Base-by-base conservation (phyloP, 2,888 invertebrate species). In the Agonopterix subpropinquella region DNA sequence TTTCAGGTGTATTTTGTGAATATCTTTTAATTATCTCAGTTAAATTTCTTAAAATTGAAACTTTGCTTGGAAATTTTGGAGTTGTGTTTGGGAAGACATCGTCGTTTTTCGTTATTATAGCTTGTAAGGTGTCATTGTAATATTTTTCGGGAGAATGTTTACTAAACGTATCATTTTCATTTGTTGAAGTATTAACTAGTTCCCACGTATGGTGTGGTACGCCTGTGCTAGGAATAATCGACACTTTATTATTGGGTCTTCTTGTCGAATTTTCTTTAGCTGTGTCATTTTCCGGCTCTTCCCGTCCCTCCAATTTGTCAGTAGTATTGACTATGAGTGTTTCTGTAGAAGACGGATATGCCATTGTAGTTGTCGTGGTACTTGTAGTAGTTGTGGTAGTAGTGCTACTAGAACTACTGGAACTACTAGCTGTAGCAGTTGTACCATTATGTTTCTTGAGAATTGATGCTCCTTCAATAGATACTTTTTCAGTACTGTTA, bases 21-120 rank as follows among this genome's bases (percentile, higher is more conserved):
- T 92, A 86, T 47, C 89, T 91, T 59, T 91, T 92, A 53, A 92
- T 92, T 44, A 92, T 90, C 37, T 91, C 83, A 0, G 93, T 92
- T 50, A 92, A 88, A 67, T 93, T 92, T 62, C 89, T 89, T 55
- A 91, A 77, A 58, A 86, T 71, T 52, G 83, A 80, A 51, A 89
- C 81, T 67, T 82, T 87, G 50, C 72, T 79, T 4, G 75, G 61
- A 65, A 87, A 87, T 57, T 71, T 80, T 9, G 87, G 85, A 13
- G 88, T 87, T 8, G 87, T 85, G 50, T 80, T 86, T 8, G 84
- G 78, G 53, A 80, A 79, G 11, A 75, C 61, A 41, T 80, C 86
- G 56, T 87, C 84, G 65, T 91, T 91, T 69, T 89, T 91, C 1
- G 89, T 90, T 37, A 92, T 90, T 59, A 91, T 91, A 2, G 92